These are phyloP conservation scores for Cyprinodon tularosa DNA, from an alignment of 2,113 vertebrate genomes.

Conservation along the genomic window DNA sequence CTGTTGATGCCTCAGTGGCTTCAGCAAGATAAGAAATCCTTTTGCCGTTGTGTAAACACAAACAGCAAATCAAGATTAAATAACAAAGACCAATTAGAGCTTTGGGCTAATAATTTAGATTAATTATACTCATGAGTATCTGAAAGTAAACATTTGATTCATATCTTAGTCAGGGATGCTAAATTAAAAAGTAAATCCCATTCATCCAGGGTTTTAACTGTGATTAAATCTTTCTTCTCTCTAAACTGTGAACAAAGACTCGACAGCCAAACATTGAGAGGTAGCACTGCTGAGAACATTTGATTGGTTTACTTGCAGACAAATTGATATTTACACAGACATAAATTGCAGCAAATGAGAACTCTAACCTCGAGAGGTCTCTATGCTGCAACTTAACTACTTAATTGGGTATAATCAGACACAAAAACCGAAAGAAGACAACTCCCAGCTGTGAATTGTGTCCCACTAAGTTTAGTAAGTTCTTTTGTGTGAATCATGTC, in stretches of 20 bases:
- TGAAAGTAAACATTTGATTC: conserved; percentile 55
- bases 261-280: conserved; percentile 18
- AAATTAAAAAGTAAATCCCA: conserved; percentile 62
- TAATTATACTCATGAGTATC: conserved; percentile 61
- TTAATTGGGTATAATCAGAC: not conserved
- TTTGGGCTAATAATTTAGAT: conserved; percentile 65
- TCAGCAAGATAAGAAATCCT: conserved; percentile 69
- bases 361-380: not conserved
- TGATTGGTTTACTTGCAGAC: conserved; percentile 3
- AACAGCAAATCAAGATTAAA: conserved; percentile 64
- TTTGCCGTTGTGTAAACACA: conserved; percentile 65
- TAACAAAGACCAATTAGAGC: conserved; percentile 69
- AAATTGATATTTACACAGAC: conserved; percentile 3
- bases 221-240: conserved; percentile 35
- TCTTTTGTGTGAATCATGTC: not conserved
- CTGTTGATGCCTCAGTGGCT: conserved; percentile 71
- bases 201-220: conserved; percentile 43
- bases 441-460: not conserved
- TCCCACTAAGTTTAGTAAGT: not conserved
- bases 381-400: not conserved
- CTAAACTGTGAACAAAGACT: conserved; percentile 25
- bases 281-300: conserved; percentile 1
- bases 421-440: not conserved
- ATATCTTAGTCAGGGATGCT: conserved; percentile 59
- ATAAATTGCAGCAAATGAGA: not conserved